These are phyloP conservation scores for Caenorhabditis wallacei DNA, from an alignment of 2,888 invertebrate genomes.

Conservation along the genomic window DNA sequence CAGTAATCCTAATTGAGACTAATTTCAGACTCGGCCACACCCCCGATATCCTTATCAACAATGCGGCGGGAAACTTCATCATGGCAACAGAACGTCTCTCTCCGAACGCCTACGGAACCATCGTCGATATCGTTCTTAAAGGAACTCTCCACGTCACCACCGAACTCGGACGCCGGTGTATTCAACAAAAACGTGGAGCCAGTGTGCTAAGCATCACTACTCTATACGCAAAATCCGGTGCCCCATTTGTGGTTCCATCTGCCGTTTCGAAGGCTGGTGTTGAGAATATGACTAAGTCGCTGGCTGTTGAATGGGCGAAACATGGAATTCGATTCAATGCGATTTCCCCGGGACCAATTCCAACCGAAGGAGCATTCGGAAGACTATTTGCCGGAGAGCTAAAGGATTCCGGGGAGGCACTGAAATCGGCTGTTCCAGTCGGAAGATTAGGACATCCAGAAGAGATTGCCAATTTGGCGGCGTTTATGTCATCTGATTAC, in stretches of 20 bases:
- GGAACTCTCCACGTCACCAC: slow-evolving; percentile 85
- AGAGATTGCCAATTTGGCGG: slow-evolving; percentile 86
- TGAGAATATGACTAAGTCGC: slow-evolving; percentile 85
- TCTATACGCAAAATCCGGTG: slow-evolving; percentile 83
- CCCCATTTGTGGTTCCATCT: slow-evolving; percentile 85
- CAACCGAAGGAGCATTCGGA: slow-evolving; percentile 84
- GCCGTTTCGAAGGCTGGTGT: slow-evolving; percentile 86
- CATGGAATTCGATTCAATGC: slow-evolving; percentile 86
- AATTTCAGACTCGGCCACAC: slow-evolving; percentile 83
- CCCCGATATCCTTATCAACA: slow-evolving; percentile 85
- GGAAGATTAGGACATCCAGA: slow-evolving; percentile 84
- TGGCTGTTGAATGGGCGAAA: slow-evolving; percentile 86
- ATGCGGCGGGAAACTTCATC: slow-evolving; percentile 86
- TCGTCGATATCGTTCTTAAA: slow-evolving; percentile 78
- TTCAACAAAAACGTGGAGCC: slow-evolving; percentile 80
- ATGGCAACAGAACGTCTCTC: slow-evolving; percentile 85
- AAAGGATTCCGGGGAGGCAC: slow-evolving; percentile 43
- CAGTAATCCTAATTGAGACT: no score
- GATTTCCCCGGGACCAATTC: slow-evolving; percentile 86
- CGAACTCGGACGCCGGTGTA: slow-evolving; percentile 85
- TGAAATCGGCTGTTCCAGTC: slow-evolving; percentile 59
- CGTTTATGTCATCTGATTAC: slow-evolving; percentile 86
- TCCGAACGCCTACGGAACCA: slow-evolving; percentile 84
- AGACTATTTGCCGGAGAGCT: slow-evolving; percentile 50
- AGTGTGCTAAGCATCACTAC: slow-evolving; percentile 63